phyloP scores from a whole-genome alignment of 2,888 invertebrate species.

The Ferrisia virgata region DNA sequence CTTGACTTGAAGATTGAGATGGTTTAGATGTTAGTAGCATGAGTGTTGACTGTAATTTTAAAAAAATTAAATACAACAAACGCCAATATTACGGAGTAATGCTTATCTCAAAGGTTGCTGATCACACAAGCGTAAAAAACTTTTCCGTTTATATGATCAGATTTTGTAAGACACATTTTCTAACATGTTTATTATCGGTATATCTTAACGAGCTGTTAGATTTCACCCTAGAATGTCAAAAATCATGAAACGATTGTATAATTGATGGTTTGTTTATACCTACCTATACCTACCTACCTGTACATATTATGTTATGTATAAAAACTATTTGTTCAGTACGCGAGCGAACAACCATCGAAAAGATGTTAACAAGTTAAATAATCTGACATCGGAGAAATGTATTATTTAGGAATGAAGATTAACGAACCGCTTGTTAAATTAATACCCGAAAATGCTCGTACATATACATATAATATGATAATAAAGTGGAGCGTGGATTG shows the following conservation, averaged over 20 bases:
- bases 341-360: constrained; percentile 17
- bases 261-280: constrained; percentile 6
- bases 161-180: background rate
- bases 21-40: too few species aligned
- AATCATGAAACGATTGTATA: background rate
- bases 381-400: constrained; percentile 28
- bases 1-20: too few species aligned
- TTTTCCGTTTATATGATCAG: background rate
- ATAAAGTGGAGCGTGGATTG: constrained; percentile 42
- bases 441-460: constrained; percentile 41
- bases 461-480: constrained; percentile 37
- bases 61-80: too few species aligned
- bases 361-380: constrained; percentile 36
- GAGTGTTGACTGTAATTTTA: too few species aligned
- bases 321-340: background rate
- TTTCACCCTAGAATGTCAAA: background rate
- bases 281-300: too few species aligned
- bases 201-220: background rate
- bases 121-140: background rate
- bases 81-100: too few species aligned
- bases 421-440: constrained; percentile 35
- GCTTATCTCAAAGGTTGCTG: background rate
- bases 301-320: background rate
- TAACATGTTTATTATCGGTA: background rate
- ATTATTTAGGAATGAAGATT: constrained; percentile 21